phyloP scores from a whole-genome alignment of 1,140 invertebrate species.

The Bombus polaris region DNA sequence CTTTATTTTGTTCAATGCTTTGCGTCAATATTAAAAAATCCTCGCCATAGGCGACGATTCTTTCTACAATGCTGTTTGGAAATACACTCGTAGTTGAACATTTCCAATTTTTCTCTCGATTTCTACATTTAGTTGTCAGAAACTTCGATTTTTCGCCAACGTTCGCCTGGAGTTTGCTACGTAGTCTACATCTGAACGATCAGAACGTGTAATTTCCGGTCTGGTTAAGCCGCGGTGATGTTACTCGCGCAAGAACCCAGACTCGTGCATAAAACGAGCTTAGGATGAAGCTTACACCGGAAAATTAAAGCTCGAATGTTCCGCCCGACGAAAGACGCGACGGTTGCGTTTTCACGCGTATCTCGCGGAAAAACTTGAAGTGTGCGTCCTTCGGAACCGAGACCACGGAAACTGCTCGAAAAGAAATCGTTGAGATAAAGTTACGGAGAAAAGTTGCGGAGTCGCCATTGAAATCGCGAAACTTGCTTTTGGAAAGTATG shows the following conservation, averaged over 20 bases:
- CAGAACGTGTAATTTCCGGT: conserved; percentile 51
- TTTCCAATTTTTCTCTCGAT: no score
- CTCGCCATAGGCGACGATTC: no score
- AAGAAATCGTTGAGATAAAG: not conserved
- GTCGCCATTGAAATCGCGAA: not conserved
- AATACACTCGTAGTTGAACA: no score
- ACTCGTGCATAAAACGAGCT: not conserved
- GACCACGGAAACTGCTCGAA: not conserved
- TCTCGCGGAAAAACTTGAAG: not conserved
- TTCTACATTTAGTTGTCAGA: no score
- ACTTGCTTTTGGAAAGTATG: not conserved
- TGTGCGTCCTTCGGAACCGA: not conserved
- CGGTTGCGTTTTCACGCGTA: not conserved
- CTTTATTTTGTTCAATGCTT: not conserved
- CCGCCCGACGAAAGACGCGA: conserved; percentile 26
- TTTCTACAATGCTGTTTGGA: no score
- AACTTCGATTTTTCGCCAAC: not conserved
- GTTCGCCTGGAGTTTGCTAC: not conserved
- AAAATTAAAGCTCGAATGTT: conserved; percentile 65
- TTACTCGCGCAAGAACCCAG: conserved; percentile 32
- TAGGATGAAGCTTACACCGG: conserved; percentile 42
- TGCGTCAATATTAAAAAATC: not conserved
- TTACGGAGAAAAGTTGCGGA: not conserved
- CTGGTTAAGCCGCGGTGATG: conserved; percentile 28
- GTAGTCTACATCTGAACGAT: conserved; percentile 36